These are phyloP conservation scores for Tenthredo livida DNA, from an alignment of 2,888 invertebrate genomes.

Conservation along the genomic window DNA sequence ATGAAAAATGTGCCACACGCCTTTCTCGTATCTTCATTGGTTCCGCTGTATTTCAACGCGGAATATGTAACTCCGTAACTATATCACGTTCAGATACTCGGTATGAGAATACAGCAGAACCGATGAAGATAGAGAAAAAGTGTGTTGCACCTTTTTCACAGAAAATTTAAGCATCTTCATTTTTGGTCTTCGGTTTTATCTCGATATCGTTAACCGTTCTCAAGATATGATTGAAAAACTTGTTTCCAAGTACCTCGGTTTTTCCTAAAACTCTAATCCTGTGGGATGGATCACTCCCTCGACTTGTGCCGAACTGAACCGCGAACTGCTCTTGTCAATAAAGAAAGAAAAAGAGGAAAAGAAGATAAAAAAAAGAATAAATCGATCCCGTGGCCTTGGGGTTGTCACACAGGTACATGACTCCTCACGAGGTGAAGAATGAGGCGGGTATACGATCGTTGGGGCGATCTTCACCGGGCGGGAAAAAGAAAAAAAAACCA, in stretches of 20 bases:
- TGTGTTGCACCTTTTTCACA: neutral
- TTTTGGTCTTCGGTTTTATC: neutral
- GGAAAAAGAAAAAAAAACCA: neutral
- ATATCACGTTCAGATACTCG: neutral
- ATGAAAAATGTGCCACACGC: neutral
- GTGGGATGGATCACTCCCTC: neutral
- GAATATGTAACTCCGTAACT: neutral
- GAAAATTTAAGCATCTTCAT: neutral
- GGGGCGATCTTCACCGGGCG: neutral
- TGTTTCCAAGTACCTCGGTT: too few relatives aligned
- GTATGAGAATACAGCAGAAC: neutral
- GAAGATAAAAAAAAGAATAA: neutral
- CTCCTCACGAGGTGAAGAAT: neutral
- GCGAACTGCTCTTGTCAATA: neutral
- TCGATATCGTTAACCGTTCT: neutral
- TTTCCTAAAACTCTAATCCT: neutral
- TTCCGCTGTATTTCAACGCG: neutral
- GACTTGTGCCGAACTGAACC: neutral
- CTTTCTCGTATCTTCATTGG: neutral
- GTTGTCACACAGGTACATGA: neutral
- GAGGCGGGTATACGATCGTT: neutral
- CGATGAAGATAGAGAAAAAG: neutral
- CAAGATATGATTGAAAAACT: neutral
- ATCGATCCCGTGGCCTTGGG: conserved; percentile 12
- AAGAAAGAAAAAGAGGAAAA: neutral